These are phyloP conservation scores for Hermatobates lingyangjiaoensis DNA, from an alignment of 1,140 invertebrate genomes.

Conservation along the genomic window DNA sequence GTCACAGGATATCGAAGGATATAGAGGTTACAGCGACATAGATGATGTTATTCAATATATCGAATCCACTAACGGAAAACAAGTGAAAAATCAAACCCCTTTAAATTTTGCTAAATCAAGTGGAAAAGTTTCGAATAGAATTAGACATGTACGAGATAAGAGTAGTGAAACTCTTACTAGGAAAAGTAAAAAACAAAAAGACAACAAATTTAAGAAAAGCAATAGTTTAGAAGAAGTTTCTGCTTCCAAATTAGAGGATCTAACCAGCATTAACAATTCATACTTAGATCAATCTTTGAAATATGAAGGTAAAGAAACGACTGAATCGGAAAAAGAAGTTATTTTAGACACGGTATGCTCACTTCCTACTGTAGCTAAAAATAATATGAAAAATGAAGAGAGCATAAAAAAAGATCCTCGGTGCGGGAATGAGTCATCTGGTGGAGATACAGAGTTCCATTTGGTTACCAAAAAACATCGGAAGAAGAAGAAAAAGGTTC, in stretches of 20 bases:
- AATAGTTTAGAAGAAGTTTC: slow-evolving; percentile 42
- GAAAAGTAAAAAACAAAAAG: slow-evolving; percentile 3
- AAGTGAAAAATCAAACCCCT: slow-evolving; percentile 3
- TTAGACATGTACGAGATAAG: slow-evolving; percentile 10
- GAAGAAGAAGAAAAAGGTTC: slow-evolving; percentile 27
- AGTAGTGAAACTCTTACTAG: slow-evolving; percentile 11
- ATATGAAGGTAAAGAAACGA: slow-evolving; percentile 1
- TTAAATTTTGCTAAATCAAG: not conserved
- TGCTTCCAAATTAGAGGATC: slow-evolving; percentile 43
- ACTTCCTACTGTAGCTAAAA: not conserved
- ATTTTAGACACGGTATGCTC: not conserved
- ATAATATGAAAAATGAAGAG: not conserved
- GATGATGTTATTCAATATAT: slow-evolving; percentile 34
- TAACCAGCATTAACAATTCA: slow-evolving; percentile 23
- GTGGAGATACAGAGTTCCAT: slow-evolving; percentile 34
- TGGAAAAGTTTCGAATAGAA: not conserved
- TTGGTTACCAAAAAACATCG: slow-evolving; percentile 50
- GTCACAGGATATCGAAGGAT: slow-evolving; percentile 40
- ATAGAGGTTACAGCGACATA: slow-evolving; percentile 35
- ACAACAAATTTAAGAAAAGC: slow-evolving; percentile 8
- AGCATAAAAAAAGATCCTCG: not conserved
- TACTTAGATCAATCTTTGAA: not conserved
- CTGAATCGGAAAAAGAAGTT: not conserved
- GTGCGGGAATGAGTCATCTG: not conserved
- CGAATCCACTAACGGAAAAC: slow-evolving; percentile 19